A percentile compares a stretch with the other conserved stretches of the same genome.
phyloP scores from a whole-genome alignment of 1,140 invertebrate genomes.

The Himalopsyche phryganea region DNA sequence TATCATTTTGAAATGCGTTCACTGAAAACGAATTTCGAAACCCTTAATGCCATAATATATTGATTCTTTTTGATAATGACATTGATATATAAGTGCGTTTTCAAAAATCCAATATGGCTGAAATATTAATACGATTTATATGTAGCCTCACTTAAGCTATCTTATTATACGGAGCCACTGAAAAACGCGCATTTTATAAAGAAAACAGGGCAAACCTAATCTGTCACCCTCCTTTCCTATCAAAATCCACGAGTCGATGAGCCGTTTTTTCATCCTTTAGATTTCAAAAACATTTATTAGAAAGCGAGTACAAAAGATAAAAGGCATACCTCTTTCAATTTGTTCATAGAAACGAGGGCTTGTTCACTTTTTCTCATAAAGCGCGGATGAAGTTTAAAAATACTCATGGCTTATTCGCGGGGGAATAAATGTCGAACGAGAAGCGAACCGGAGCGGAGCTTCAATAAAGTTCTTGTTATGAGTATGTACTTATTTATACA shows the following conservation, averaged over 20 bases:
- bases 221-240: too few species aligned
- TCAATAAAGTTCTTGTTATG: constrained; percentile 5
- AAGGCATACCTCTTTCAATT: neutral
- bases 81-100: too few species aligned
- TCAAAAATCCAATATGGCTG: too few species aligned
- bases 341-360: neutral
- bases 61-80: too few species aligned
- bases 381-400: constrained; percentile 4
- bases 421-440: neutral
- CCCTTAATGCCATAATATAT: too few species aligned
- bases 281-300: constrained; percentile 1
- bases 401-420: neutral
- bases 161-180: too few species aligned
- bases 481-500: neutral
- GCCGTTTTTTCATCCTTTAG: neutral
- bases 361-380: constrained; percentile 9
- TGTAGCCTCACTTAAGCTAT: too few species aligned
- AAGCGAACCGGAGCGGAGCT: neutral
- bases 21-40: too few species aligned
- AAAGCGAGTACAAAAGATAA: neutral
- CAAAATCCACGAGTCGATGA: neutral
- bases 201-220: too few species aligned
- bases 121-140: too few species aligned
- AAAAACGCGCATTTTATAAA: too few species aligned
- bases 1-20: too few species aligned